Percentiles rank a stretch among this genome's conserved stretches.
Conservation (phyloP, 2,113 vertebrate genomes). For the Bubo bubo region DNA sequence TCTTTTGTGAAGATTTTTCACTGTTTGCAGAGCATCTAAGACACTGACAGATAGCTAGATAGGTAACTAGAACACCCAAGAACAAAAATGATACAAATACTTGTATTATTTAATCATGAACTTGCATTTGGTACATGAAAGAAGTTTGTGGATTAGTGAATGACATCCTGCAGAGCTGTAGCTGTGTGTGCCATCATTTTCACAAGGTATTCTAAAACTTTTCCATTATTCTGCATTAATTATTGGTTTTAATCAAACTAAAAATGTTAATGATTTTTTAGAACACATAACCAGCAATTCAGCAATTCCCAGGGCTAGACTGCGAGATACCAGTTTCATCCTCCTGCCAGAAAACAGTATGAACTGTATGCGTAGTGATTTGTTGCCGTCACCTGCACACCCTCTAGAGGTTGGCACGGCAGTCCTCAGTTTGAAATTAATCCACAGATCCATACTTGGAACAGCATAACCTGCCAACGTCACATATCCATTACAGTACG, state of each 20-base stretch:
- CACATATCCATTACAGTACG: not conserved
- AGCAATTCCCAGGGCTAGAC: not conserved
- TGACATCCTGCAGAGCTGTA: not conserved
- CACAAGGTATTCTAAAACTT: not conserved
- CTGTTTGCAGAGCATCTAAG: not conserved
- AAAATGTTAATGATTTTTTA: not conserved
- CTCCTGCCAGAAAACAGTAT: not conserved
- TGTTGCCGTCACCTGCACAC: conserved; percentile 44
- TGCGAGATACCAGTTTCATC: not conserved
- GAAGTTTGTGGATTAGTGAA: not conserved
- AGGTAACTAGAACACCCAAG: not conserved
- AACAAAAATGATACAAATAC: not conserved
- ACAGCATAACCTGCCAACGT: not conserved
- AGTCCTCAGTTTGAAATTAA: not conserved
- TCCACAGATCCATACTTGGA: not conserved
- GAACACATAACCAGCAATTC: not conserved
- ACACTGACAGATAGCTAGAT: not conserved
- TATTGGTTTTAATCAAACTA: not conserved
- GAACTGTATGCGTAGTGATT: not conserved
- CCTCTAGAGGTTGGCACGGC: conserved; percentile 57
- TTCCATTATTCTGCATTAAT: not conserved
- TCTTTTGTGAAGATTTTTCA: not conserved
- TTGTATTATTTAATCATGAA: not conserved
- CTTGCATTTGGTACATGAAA: not conserved
- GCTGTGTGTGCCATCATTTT: not conserved